phyloP scores from a whole-genome alignment of 2,888 invertebrate genomes.

The Hydrotaea cyrtoneurina region DNA sequence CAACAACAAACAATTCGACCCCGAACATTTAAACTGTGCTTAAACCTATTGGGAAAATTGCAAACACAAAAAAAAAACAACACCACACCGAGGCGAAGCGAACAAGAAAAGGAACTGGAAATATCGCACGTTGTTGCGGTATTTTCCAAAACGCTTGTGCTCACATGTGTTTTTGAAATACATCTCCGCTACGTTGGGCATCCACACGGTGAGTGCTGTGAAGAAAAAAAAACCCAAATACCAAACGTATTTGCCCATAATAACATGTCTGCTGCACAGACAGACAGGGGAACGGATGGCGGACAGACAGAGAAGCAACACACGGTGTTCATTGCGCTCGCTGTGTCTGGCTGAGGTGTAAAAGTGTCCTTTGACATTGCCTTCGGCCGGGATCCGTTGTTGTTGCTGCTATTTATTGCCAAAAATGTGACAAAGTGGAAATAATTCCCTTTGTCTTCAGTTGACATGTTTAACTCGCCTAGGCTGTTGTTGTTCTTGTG shows the following conservation, averaged over 20 bases:
- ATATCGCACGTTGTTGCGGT: constrained; percentile 65
- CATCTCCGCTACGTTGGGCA: background rate
- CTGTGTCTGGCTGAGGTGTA: constrained; percentile 53
- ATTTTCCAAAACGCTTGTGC: constrained; percentile 63
- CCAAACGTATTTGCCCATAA: constrained; percentile 58
- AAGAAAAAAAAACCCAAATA: constrained; percentile 56
- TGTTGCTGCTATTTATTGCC: constrained; percentile 39
- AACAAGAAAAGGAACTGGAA: constrained; percentile 26
- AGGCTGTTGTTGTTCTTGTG: constrained; percentile 11
- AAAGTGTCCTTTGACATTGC: constrained; percentile 40
- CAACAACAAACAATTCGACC: constrained; percentile 16
- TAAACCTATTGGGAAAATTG: constrained; percentile 62
- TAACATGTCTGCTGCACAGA: background rate
- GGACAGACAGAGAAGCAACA: background rate
- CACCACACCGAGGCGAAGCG: background rate
- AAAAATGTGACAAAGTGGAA: constrained; percentile 73
- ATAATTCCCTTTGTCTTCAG: constrained; percentile 69
- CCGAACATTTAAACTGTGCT: constrained; percentile 14
- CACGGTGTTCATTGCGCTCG: background rate
- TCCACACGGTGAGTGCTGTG: constrained; percentile 9
- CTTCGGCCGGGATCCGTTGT: background rate
- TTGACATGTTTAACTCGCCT: constrained; percentile 62
- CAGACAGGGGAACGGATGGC: background rate
- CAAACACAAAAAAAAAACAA: no score
- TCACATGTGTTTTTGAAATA: constrained; percentile 50